These are phyloP conservation scores for Hypsibius dujardini DNA, from an alignment of 1,140 invertebrate genomes.

Conservation along the genomic window DNA sequence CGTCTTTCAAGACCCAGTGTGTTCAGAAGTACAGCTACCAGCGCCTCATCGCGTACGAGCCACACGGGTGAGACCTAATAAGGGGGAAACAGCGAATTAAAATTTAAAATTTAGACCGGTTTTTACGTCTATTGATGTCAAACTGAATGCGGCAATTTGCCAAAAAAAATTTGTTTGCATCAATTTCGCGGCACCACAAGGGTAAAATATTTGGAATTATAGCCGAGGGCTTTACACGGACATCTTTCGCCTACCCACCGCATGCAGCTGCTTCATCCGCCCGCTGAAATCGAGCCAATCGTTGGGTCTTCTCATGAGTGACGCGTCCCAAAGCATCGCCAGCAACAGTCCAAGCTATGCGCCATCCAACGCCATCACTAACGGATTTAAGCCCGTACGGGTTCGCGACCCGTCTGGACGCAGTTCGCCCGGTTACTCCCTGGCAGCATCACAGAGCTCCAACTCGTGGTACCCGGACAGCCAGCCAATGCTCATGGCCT, in stretches of 20 bases:
- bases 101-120: too few species aligned
- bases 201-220: slow-evolving; percentile 18
- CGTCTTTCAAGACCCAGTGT: slow-evolving; percentile 24
- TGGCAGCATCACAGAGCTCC: too few species aligned
- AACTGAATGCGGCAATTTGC: too few species aligned
- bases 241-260: slow-evolving; percentile 27
- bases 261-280: slow-evolving; percentile 24
- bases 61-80: background rate
- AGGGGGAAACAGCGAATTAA: too few species aligned
- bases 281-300: background rate
- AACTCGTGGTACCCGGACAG: too few species aligned
- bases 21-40: slow-evolving; percentile 28
- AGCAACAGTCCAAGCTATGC: background rate
- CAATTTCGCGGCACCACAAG: background rate
- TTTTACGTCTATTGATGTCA: too few species aligned
- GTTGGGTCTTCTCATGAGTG: background rate
- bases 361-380: background rate
- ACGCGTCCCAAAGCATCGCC: background rate
- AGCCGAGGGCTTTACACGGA: slow-evolving; percentile 27
- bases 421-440: too few species aligned
- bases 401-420: background rate
- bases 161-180: too few species aligned
- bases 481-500: too few species aligned
- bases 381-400: background rate
- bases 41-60: slow-evolving; percentile 25